Percentiles rank a stretch among this genome's conserved stretches.
Evolutionary conservation across 2,797 vertebrate genomes (phyloP).

Genomic region (Tokudaia muenninki): DNA sequence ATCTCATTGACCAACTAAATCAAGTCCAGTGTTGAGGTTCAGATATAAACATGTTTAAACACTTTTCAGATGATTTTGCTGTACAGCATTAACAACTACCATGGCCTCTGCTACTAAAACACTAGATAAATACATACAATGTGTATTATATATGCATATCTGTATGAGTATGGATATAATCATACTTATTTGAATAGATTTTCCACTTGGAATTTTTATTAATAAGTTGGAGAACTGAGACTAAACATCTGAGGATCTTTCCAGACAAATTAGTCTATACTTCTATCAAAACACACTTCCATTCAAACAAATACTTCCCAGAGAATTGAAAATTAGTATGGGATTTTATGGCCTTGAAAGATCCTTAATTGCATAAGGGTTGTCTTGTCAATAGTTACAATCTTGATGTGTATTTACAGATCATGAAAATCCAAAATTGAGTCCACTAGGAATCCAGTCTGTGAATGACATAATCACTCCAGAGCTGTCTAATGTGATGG

Average conservation of each 20-base stretch:
- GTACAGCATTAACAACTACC: background rate
- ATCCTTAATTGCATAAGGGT: slow-evolving; percentile 34
- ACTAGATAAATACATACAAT: background rate
- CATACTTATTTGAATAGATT: background rate
- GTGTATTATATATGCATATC: background rate
- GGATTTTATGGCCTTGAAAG: slow-evolving; percentile 24
- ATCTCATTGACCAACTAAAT: background rate
- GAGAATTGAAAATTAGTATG: slow-evolving; percentile 57
- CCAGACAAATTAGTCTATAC: slow-evolving; percentile 33
- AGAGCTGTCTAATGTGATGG: slow-evolving; percentile 38
- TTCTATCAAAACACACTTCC: background rate
- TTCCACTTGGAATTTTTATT: slow-evolving; percentile 1
- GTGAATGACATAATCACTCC: slow-evolving; percentile 61
- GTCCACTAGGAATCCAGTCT: slow-evolving; percentile 52
- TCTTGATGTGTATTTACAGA: slow-evolving; percentile 56
- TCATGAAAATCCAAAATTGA: slow-evolving; percentile 51
- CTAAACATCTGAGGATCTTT: background rate
- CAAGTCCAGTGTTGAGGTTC: background rate
- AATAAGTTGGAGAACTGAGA: slow-evolving; percentile 51
- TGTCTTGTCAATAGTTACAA: slow-evolving; percentile 52
- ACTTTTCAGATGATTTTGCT: background rate
- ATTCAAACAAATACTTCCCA: slow-evolving; percentile 38
- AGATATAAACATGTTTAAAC: slow-evolving; percentile 21
- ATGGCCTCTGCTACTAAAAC: background rate
- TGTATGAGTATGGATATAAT: background rate